Percentiles rank a stretch among this genome's conserved stretches.
These are phyloP conservation scores for Gorsachius magnificus DNA, from an alignment of 2,797 vertebrate genomes.

Conservation along the genomic window DNA sequence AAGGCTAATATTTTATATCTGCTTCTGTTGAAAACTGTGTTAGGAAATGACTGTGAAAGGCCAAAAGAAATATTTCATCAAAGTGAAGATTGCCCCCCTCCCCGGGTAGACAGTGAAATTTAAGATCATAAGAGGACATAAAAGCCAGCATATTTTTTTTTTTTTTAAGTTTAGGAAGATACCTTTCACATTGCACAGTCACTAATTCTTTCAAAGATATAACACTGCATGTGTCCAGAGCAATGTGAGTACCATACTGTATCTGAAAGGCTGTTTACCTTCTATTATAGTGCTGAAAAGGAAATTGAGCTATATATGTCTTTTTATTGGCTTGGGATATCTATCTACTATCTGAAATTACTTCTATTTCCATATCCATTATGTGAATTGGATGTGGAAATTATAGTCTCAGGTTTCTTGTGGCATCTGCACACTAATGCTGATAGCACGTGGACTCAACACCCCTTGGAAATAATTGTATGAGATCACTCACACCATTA, in stretches of 20 bases:
- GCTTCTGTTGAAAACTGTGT: slow-evolving; percentile 9
- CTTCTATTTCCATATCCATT: slow-evolving; percentile 64
- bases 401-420: slow-evolving; percentile 53
- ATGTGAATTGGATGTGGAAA: slow-evolving; percentile 55
- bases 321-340: slow-evolving; percentile 65
- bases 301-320: slow-evolving; percentile 49
- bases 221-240: neutral
- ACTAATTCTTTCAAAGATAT: neutral
- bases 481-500: slow-evolving; percentile 59
- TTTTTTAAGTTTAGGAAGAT: neutral
- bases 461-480: slow-evolving; percentile 53
- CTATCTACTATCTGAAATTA: slow-evolving; percentile 46
- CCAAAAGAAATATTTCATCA: neutral
- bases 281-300: neutral
- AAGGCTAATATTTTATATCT: neutral
- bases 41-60: neutral
- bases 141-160: neutral
- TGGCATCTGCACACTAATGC: slow-evolving; percentile 49
- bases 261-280: slow-evolving; percentile 50
- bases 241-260: neutral
- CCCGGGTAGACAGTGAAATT: neutral
- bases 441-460: slow-evolving; percentile 20
- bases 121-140: neutral
- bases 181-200: neutral
- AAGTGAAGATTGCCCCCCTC: neutral